Percentiles rank a stretch among this genome's conserved stretches.
phyloP scores from a whole-genome alignment of 2,888 invertebrate genomes.

The Willowsia nigromaculata region DNA sequence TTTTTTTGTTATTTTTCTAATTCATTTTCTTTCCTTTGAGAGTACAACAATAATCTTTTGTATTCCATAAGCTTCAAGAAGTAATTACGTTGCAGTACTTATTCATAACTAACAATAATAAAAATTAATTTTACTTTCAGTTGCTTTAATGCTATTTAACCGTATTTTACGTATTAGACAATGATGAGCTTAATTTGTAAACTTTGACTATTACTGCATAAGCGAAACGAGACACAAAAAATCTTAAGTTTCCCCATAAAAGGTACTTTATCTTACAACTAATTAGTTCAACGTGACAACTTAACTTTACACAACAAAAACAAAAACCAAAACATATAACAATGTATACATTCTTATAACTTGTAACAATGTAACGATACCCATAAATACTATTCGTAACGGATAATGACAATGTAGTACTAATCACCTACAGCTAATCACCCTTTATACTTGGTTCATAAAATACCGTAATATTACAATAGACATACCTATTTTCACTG shows the following conservation, averaged over 20 bases:
- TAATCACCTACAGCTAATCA: neutral
- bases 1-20: conserved; percentile 47
- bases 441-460: neutral
- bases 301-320: conserved; percentile 2
- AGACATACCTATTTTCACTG: too few relatives aligned
- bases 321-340: neutral
- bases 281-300: neutral
- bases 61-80: conserved; percentile 39
- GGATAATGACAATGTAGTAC: neutral
- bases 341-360: neutral
- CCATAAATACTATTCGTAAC: conserved; percentile 26
- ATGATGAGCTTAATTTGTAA: neutral
- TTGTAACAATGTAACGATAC: neutral
- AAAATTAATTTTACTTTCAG: neutral
- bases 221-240: conserved; percentile 50
- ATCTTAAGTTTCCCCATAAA: neutral
- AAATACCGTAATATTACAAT: neutral
- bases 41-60: neutral
- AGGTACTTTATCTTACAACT: neutral
- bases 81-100: neutral
- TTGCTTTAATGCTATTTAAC: neutral
- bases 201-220: conserved; percentile 46
- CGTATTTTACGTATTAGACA: neutral
- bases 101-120: neutral
- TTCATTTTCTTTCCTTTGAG: neutral